Conservation (phyloP, 2,113 vertebrate genomes). For the Melozone crissalis region DNA sequence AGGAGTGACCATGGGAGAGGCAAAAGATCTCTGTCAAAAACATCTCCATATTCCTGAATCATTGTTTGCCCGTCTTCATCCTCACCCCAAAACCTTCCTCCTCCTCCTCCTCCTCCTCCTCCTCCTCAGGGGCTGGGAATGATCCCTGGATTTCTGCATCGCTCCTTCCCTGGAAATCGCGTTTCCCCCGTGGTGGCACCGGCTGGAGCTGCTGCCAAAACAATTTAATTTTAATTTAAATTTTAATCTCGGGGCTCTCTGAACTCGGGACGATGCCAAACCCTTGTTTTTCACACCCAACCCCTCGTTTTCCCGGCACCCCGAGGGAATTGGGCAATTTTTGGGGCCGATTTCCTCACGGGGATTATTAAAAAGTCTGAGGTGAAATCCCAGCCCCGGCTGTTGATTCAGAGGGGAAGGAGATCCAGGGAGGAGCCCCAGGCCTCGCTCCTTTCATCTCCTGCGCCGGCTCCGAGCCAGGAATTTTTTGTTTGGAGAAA, state of each 20-base stretch:
- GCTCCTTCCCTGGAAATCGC: not conserved
- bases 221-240: not conserved
- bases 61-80: not conserved
- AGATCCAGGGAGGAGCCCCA: not conserved
- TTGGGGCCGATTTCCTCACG: not conserved
- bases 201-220: not conserved
- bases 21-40: not conserved
- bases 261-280: not conserved
- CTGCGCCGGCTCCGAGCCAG: not conserved
- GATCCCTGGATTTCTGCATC: not conserved
- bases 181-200: rapidly evolving
- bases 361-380: not conserved
- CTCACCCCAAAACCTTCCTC: not conserved
- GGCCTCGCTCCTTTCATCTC: not conserved
- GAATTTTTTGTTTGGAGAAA: not conserved
- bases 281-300: not conserved
- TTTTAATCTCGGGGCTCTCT: not conserved
- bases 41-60: not conserved
- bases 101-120: not conserved
- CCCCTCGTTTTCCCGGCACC: not conserved
- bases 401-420: not conserved
- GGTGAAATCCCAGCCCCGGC: not conserved
- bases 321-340: not conserved
- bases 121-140: not conserved
- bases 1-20: not conserved